Percentiles rank a stretch among this genome's conserved stretches.
Evolutionary conservation across 1,140 invertebrate species (phyloP).

Genomic region (Polyergus mexicanus): DNA sequence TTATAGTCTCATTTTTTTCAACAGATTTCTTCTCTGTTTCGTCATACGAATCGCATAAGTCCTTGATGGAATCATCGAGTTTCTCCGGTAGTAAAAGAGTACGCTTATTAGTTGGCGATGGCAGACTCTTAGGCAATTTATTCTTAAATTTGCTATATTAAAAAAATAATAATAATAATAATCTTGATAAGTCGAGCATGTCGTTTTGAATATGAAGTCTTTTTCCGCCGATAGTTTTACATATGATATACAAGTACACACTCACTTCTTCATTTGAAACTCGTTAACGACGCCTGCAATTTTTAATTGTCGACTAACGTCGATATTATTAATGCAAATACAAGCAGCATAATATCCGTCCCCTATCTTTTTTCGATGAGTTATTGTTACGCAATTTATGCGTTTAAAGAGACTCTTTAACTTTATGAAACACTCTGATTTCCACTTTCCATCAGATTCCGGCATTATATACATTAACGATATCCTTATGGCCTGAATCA

Average conservation of each 20-base stretch:
- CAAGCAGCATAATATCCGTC: constrained; percentile 70
- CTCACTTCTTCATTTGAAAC: background rate
- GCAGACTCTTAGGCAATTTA: background rate
- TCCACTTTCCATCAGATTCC: constrained; percentile 72
- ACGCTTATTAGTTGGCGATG: background rate
- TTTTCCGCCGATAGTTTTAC: background rate
- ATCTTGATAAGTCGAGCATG: background rate
- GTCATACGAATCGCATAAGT: background rate
- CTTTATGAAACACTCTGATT: constrained; percentile 29
- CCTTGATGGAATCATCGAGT: background rate
- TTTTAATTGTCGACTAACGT: constrained; percentile 28
- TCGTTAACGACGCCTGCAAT: background rate
- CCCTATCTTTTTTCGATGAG: constrained; percentile 60
- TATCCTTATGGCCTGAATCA: constrained; percentile 81
- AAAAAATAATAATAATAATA: background rate
- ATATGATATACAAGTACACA: background rate
- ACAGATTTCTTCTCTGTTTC: background rate
- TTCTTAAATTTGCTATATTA: background rate
- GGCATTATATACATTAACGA: constrained; percentile 77
- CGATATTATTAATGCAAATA: constrained; percentile 52
- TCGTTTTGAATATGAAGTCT: background rate
- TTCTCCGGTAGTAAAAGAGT: background rate
- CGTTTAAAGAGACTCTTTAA: constrained; percentile 52
- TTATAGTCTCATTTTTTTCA: background rate
- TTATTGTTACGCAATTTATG: constrained; percentile 46